Base-by-base conservation (phyloP, 2,113 vertebrate species). In the Micronycteris hirsuta region DNA sequence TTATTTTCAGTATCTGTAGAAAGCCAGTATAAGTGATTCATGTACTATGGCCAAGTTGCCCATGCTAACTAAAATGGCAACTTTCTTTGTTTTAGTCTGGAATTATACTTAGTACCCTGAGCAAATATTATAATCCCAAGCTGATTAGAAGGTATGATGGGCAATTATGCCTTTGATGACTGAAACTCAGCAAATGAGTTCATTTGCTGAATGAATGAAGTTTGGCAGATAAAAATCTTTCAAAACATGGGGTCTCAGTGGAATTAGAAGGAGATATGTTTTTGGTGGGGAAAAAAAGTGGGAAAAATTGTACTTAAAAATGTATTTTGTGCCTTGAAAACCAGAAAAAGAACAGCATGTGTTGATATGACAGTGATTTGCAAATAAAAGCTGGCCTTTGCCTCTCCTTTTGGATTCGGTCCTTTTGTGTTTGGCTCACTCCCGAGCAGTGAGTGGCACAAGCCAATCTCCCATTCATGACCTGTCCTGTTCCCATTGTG, bases 121-220 rank as follows among this genome's bases (percentile, higher is more conserved):
- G 54, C 58, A 95, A 85, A 87, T 92, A 94, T 67, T 89, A 84
- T 61, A 61, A 82, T 89, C 52, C 22, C 31, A 67, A 36, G 61
- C 54, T 78, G 89, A 94, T 91, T 86, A 89, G 83, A 89, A 96
- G 73, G 63, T 97, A 82, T 94, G 73, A 92, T 86, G 13, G 9
- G 26, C 68, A 94, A 49, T 89, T 95, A 28, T 41, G 22, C 85
- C 93, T 94, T 96, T 97, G 95, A 93, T 94, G 77, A 94, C 78
- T 61, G 82, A 95, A 95, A 91, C 8, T 87, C 47, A 61, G 80
- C 41, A 94, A 95, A 54, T 68, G 86, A 65, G 20, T 94, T 43
- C 19, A 91, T 88, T 93, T 93, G 61, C 41, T 70, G 73, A 71
- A 33, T 90, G 63, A 83, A 68, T 86, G 68, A 88, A 82, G 36